Conservation (phyloP, 1,140 invertebrate genomes). For the Cydia pomonella region DNA sequence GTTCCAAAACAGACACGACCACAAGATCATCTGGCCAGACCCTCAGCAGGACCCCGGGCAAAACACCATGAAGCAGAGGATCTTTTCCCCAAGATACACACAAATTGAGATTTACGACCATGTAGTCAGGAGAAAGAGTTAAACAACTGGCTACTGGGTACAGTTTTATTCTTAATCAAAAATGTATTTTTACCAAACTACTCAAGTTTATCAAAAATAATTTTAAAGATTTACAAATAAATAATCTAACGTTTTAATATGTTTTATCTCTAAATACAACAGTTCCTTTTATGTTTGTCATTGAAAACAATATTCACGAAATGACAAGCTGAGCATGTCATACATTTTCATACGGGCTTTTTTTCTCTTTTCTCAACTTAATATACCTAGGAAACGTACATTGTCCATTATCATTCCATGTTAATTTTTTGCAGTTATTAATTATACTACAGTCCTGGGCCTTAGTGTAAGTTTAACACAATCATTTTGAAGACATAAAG, state of each 20-base stretch:
- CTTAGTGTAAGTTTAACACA: neutral
- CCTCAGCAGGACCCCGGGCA: constrained; percentile 78
- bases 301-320: too few relatives aligned
- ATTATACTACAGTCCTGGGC: neutral
- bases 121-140: constrained; percentile 78
- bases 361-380: too few relatives aligned
- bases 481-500: too few relatives aligned
- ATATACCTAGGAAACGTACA: too few relatives aligned
- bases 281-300: neutral
- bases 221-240: constrained; percentile 26
- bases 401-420: too few relatives aligned
- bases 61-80: constrained; percentile 78
- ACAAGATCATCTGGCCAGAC: constrained; percentile 82
- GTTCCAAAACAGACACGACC: constrained; percentile 84
- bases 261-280: neutral
- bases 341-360: too few relatives aligned
- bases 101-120: constrained; percentile 85
- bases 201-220: constrained; percentile 7
- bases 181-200: constrained; percentile 17
- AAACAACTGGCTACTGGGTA: neutral
- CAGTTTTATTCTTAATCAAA: constrained; percentile 8
- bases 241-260: constrained; percentile 26
- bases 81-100: constrained; percentile 80
- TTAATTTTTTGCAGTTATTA: neutral
- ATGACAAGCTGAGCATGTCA: too few relatives aligned